Evolutionary conservation across 2,113 vertebrate species (phyloP).

Genomic region (Catharus fuscescens): DNA sequence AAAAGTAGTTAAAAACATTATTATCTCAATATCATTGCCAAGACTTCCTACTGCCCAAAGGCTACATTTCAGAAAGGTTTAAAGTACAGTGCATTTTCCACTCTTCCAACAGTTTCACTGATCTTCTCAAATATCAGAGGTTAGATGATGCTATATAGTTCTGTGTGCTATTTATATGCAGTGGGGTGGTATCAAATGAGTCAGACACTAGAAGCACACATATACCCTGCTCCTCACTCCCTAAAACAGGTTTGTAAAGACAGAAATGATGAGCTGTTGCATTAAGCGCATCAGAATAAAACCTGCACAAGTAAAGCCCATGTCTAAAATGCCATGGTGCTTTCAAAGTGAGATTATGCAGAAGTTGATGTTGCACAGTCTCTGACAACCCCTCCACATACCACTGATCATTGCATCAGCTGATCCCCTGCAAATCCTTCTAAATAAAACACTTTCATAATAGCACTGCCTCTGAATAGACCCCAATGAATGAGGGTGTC

Average conservation of each 20-base stretch:
- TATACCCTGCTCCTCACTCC: not conserved
- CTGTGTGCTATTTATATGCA: not conserved
- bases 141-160: not conserved
- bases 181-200: not conserved
- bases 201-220: not conserved
- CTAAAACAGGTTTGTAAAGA: not conserved
- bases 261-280: not conserved
- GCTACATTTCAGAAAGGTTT: not conserved
- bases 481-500: no score
- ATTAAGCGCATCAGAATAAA: not conserved
- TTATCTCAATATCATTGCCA: not conserved
- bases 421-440: not conserved
- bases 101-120: not conserved
- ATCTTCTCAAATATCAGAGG: not conserved
- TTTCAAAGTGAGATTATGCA: not conserved
- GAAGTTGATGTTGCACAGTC: not conserved
- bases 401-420: fast-evolving
- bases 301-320: not conserved
- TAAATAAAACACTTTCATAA: not conserved
- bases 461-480: not conserved
- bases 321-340: not conserved
- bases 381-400: not conserved
- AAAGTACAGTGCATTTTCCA: not conserved
- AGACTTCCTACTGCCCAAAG: not conserved
- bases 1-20: not conserved